Percentiles rank a stretch among this genome's conserved stretches.
Evolutionary conservation across 2,797 vertebrate species (phyloP).

Genomic region (Gymnothorax javanicus): DNA sequence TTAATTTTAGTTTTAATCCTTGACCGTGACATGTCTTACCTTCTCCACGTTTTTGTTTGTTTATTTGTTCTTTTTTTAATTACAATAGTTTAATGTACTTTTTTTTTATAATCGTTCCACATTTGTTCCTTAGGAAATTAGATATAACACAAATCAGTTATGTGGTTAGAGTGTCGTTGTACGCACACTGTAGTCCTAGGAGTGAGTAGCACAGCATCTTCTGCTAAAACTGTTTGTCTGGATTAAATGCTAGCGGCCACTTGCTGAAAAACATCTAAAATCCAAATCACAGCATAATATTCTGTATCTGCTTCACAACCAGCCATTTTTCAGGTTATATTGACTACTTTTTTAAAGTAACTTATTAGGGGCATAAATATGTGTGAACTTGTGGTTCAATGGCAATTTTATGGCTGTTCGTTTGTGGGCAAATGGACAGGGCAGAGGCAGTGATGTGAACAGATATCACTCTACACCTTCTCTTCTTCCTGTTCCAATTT

Average conservation of each 20-base stretch:
- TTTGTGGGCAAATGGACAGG: background rate
- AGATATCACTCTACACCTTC: background rate
- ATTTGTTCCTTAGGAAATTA: constrained; percentile 44
- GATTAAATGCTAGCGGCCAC: background rate
- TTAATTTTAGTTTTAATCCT: background rate
- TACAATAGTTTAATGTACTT: background rate
- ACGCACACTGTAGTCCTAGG: constrained; percentile 44
- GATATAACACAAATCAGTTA: constrained; percentile 68
- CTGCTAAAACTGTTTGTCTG: background rate
- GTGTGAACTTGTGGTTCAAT: background rate
- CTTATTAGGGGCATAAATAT: background rate
- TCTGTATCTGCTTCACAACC: background rate
- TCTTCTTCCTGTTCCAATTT: background rate
- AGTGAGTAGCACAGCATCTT: constrained; percentile 11
- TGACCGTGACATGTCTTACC: background rate
- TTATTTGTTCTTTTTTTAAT: background rate
- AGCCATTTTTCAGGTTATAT: background rate
- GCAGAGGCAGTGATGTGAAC: too few relatives aligned
- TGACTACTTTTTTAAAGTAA: background rate
- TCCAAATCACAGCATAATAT: background rate
- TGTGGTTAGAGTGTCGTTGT: constrained; percentile 67
- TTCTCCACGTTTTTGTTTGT: background rate
- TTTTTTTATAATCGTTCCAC: background rate
- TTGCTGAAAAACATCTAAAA: background rate
- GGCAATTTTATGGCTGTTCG: background rate